A percentile compares a stretch with the other conserved stretches of the same genome.
phyloP scores from a whole-genome alignment of 2,113 vertebrate genomes.

The Hyaena hyaena region DNA sequence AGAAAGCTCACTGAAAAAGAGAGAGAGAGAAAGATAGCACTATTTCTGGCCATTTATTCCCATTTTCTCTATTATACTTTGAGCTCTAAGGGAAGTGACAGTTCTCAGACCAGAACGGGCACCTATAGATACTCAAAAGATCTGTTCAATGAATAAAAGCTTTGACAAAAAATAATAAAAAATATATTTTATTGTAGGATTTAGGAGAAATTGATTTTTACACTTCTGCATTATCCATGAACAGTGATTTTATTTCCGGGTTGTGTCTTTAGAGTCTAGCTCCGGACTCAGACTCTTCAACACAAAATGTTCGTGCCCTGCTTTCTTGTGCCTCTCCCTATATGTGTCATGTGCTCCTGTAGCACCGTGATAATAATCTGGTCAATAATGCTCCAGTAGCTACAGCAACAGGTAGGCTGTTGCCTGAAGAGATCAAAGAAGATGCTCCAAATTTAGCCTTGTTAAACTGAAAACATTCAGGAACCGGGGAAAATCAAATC shows the following conservation, averaged over 20 bases:
- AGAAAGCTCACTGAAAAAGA: neutral
- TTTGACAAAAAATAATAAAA: neutral
- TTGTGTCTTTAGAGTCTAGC: neutral
- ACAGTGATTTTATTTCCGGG: neutral
- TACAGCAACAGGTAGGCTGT: neutral
- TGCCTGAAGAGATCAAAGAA: conserved; percentile 12
- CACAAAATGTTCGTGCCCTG: neutral
- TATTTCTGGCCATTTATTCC: neutral
- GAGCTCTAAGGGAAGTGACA: neutral
- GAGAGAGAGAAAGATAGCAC: neutral
- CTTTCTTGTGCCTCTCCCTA: neutral
- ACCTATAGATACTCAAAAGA: neutral
- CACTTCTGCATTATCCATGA: conserved; percentile 9
- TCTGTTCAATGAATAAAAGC: conserved; percentile 32
- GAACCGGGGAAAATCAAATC: neutral
- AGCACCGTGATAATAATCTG: neutral
- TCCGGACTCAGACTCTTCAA: neutral
- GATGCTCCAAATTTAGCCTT: neutral
- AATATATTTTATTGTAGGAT: neutral
- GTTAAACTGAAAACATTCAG: conserved; percentile 4
- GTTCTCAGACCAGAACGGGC: neutral
- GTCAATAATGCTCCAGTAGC: neutral
- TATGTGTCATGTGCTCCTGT: neutral
- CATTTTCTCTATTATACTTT: neutral
- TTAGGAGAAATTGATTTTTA: neutral